These are phyloP conservation scores for Leptopilina boulardi DNA, from an alignment of 1,140 invertebrate genomes.

Conservation along the genomic window DNA sequence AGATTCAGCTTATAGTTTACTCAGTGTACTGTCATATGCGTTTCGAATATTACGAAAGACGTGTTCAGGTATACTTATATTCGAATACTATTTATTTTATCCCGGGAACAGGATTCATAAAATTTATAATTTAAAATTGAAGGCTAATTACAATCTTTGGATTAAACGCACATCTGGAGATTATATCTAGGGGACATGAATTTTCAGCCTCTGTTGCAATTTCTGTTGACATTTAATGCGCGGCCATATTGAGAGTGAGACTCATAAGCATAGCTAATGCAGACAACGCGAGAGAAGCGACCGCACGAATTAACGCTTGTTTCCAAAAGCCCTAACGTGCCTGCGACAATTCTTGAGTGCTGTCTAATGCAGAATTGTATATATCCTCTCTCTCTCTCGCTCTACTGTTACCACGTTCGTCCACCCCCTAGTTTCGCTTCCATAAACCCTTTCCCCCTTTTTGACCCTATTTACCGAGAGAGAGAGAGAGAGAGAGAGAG, in stretches of 20 bases:
- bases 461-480: constrained; percentile 58
- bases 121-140: too few species aligned
- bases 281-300: constrained; percentile 65
- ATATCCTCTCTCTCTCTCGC: constrained; percentile 44
- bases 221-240: not conserved
- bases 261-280: constrained; percentile 58
- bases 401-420: constrained; percentile 49
- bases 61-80: too few species aligned
- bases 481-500: constrained; percentile 51
- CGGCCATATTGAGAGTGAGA: constrained; percentile 50
- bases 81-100: too few species aligned
- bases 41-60: too few species aligned
- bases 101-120: too few species aligned
- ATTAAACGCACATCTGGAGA: not conserved
- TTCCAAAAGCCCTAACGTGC: constrained; percentile 75
- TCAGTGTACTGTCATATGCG: too few species aligned
- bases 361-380: constrained; percentile 72
- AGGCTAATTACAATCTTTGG: too few species aligned
- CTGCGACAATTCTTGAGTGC: constrained; percentile 76
- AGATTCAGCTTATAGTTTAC: too few species aligned
- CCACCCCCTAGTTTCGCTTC: constrained; percentile 46
- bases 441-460: constrained; percentile 51
- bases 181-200: not conserved
- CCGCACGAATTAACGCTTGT: constrained; percentile 75
- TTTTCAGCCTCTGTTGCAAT: constrained; percentile 1